Evolutionary conservation across 2,797 vertebrate genomes (phyloP).

Genomic region (Vespertilio murinus): DNA sequence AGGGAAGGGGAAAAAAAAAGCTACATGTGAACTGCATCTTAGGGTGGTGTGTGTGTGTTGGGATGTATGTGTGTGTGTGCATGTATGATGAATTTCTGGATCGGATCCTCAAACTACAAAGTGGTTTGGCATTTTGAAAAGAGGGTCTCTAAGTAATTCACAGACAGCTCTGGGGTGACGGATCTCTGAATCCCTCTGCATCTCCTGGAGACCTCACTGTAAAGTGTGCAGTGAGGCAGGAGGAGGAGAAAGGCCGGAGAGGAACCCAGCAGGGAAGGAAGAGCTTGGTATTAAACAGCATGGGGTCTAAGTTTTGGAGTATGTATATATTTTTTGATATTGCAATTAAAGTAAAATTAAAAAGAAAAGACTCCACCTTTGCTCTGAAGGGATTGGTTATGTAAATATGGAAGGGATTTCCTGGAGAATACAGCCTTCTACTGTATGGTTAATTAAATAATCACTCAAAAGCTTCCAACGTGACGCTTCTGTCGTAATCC

Average conservation of each 20-base stretch:
- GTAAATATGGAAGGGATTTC: slow-evolving; percentile 91
- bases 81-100: slow-evolving; percentile 59
- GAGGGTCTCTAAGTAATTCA: slow-evolving; percentile 69
- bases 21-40: slow-evolving; percentile 63
- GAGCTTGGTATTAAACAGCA: slow-evolving; percentile 75
- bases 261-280: slow-evolving; percentile 70
- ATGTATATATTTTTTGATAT: slow-evolving; percentile 77
- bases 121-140: slow-evolving; percentile 64
- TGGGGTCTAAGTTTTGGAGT: slow-evolving; percentile 81
- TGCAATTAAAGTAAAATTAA: slow-evolving; percentile 85
- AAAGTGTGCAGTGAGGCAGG: slow-evolving; percentile 39
- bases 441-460: slow-evolving; percentile 99
- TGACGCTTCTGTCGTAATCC: slow-evolving; percentile 90
- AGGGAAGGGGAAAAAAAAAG: slow-evolving; percentile 33
- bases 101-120: slow-evolving; percentile 61
- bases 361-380: slow-evolving; percentile 89
- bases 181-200: slow-evolving; percentile 62
- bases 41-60: background rate
- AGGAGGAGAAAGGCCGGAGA: slow-evolving; percentile 67
- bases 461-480: slow-evolving; percentile 95
- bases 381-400: slow-evolving; percentile 93
- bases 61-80: background rate
- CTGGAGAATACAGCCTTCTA: slow-evolving; percentile 93
- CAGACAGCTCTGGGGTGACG: slow-evolving; percentile 36
- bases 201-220: slow-evolving; percentile 57